Evolutionary conservation across 1,140 invertebrate genomes (phyloP).

Genomic region (Drosophila takahashii): DNA sequence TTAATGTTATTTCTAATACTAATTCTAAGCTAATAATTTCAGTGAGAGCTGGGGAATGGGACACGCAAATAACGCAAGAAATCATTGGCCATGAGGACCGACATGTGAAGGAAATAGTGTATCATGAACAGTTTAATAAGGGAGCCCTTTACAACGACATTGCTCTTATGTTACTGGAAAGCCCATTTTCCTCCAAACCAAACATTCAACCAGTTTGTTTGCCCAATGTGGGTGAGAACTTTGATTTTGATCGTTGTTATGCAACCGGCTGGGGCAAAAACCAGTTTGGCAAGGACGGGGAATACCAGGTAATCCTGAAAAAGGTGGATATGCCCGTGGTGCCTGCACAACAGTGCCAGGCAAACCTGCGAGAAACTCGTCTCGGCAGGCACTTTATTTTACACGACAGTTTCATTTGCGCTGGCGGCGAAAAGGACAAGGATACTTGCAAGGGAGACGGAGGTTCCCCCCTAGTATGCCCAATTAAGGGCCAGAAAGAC

Average conservation of each 20-base stretch:
- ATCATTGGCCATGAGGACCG: constrained; percentile 90
- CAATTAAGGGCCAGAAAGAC: constrained; percentile 85
- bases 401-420: constrained; percentile 90
- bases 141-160: constrained; percentile 88
- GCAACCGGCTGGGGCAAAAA: constrained; percentile 90
- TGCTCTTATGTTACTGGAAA: constrained; percentile 88
- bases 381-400: constrained; percentile 88
- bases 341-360: constrained; percentile 86
- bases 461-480: constrained; percentile 89
- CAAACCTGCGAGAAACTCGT: constrained; percentile 86
- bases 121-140: constrained; percentile 86
- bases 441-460: constrained; percentile 89
- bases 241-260: constrained; percentile 85
- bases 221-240: constrained; percentile 84
- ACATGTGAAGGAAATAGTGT: constrained; percentile 86
- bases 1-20: neutral
- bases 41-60: constrained; percentile 91
- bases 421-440: constrained; percentile 88
- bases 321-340: constrained; percentile 88
- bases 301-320: constrained; percentile 88
- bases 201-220: constrained; percentile 89
- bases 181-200: constrained; percentile 86
- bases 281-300: constrained; percentile 87
- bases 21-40: neutral
- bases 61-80: constrained; percentile 90